Conservation (phyloP, 2,888 invertebrate genomes). For the Melanophora roralis region DNA sequence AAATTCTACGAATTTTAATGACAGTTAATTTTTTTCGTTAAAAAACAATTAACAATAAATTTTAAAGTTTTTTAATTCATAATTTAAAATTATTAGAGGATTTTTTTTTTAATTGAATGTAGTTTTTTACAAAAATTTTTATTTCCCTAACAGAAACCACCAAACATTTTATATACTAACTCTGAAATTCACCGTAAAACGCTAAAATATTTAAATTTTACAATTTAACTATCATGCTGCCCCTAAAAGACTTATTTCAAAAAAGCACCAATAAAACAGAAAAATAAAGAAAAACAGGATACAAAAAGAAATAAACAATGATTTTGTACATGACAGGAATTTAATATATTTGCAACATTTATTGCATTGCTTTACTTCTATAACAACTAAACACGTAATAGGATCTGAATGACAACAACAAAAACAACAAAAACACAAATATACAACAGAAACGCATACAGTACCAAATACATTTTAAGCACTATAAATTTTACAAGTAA, state of each 20-base stretch:
- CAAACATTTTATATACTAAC: no score
- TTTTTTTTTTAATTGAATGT: no score
- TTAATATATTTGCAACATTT: slow-evolving; percentile 68
- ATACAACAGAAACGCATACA: background rate
- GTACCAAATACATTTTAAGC: background rate
- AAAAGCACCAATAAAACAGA: background rate
- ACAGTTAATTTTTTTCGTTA: no score
- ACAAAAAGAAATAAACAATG: slow-evolving; percentile 54
- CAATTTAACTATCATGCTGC: no score
- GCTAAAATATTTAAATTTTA: no score
- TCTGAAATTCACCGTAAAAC: no score
- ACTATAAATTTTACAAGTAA: slow-evolving; percentile 6
- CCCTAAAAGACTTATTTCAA: background rate
- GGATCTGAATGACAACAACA: slow-evolving; percentile 41
- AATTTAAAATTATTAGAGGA: no score
- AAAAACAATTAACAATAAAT: no score
- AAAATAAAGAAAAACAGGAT: background rate
- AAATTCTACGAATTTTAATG: no score
- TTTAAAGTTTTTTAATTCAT: no score
- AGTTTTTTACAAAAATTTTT: no score
- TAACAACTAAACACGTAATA: slow-evolving; percentile 44
- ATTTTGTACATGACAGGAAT: slow-evolving; percentile 70
- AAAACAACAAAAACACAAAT: background rate
- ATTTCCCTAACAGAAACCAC: no score
- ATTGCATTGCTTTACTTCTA: slow-evolving; percentile 61